Percentiles rank a stretch among this genome's conserved stretches.
phyloP scores from a whole-genome alignment of 37 sponge, comb jelly and placozoan genomes.

The Theonella swinhoei region DNA sequence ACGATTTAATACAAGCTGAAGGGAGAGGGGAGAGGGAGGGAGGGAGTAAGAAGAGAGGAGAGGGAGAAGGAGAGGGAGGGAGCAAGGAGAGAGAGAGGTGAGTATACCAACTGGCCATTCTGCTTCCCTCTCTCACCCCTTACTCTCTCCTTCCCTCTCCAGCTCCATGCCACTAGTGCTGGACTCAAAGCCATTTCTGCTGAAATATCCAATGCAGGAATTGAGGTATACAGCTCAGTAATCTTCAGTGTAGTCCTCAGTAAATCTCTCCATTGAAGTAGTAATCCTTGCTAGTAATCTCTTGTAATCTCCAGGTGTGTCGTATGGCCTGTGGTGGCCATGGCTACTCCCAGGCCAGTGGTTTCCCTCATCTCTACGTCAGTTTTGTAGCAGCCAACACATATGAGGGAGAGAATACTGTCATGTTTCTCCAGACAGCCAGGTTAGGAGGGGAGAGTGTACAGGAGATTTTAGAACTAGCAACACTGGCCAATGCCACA shows the following conservation, averaged over 20 bases:
- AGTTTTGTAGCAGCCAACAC: conserved; percentile 61
- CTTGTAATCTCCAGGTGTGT: conserved; percentile 60
- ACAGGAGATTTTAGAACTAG: neutral
- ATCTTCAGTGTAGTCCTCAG: neutral
- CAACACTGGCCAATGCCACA: too few relatives aligned
- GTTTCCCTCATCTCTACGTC: conserved; percentile 76
- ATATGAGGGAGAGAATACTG: conserved; percentile 94
- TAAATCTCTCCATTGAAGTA: neutral
- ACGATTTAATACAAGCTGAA: too few relatives aligned
- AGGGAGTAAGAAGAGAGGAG: too few relatives aligned
- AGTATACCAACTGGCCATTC: too few relatives aligned
- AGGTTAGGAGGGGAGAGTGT: conserved; percentile 28
- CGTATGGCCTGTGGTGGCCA: conserved; percentile 91
- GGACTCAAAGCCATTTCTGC: conserved; percentile 87
- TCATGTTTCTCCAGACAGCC: conserved; percentile 89
- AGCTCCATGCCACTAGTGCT: conserved; percentile 93
- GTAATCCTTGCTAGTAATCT: neutral
- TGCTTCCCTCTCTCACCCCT: too few relatives aligned
- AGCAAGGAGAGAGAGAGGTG: too few relatives aligned
- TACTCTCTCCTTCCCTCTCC: neutral
- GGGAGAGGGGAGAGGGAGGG: too few relatives aligned
- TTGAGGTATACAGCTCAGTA: conserved; percentile 66
- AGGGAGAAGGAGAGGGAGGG: too few relatives aligned
- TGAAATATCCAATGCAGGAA: conserved; percentile 56
- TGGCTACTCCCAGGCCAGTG: conserved; percentile 91